Evolutionary conservation across 2,888 invertebrate genomes (phyloP).

Genomic region (Argynnis bischoffii): DNA sequence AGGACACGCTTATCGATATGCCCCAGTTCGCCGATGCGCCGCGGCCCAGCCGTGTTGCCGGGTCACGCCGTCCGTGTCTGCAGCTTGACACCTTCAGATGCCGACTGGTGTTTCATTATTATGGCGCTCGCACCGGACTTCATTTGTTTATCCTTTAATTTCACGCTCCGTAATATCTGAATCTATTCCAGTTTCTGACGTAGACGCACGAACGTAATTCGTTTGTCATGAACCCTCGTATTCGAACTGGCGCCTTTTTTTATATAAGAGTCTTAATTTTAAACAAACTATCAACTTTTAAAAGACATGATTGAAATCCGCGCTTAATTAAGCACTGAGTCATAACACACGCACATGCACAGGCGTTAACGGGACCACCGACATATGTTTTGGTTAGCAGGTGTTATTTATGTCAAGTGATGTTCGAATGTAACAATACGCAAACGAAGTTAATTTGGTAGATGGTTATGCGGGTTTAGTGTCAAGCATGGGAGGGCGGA

Average conservation of each 20-base stretch:
- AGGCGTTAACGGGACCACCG: slow-evolving; percentile 24
- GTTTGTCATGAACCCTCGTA: slow-evolving; percentile 62
- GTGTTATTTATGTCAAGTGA: slow-evolving; percentile 60
- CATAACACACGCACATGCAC: slow-evolving; percentile 22
- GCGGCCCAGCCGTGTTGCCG: slow-evolving; percentile 63
- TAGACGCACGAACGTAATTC: slow-evolving; percentile 66
- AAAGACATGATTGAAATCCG: slow-evolving; percentile 3
- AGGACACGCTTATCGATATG: slow-evolving; percentile 78
- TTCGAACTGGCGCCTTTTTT: slow-evolving; percentile 67
- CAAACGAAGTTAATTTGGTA: slow-evolving; percentile 73
- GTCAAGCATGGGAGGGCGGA: slow-evolving; percentile 42
- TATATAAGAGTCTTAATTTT: slow-evolving; percentile 18
- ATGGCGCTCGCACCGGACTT: slow-evolving; percentile 69
- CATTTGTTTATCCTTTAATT: slow-evolving; percentile 82
- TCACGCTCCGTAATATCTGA: slow-evolving; percentile 66
- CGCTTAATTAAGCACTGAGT: slow-evolving; percentile 15
- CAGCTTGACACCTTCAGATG: slow-evolving; percentile 75
- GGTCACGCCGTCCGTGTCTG: slow-evolving; percentile 76
- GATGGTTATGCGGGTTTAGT: slow-evolving; percentile 54
- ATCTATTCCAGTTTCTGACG: slow-evolving; percentile 80
- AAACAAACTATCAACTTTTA: slow-evolving; percentile 10
- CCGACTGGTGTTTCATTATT: slow-evolving; percentile 77
- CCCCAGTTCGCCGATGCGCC: slow-evolving; percentile 67
- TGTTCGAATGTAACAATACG: slow-evolving; percentile 57
- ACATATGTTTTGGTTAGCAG: slow-evolving; percentile 37